Conservation (phyloP, 2,113 vertebrate species). For the Centropus bengalensis region DNA sequence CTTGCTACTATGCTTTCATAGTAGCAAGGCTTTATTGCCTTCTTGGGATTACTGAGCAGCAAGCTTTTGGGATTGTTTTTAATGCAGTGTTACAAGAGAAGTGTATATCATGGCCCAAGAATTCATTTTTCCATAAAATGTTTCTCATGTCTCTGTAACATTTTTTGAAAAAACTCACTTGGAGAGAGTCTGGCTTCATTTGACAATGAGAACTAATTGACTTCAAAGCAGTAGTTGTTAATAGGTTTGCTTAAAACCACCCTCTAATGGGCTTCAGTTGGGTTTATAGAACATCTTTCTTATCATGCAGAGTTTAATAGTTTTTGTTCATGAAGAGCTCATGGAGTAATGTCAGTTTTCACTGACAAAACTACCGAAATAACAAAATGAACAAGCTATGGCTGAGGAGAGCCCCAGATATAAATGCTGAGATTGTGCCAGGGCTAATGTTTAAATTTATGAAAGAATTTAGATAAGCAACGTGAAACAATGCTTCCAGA, state of each 20-base stretch:
- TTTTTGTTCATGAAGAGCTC: conserved; percentile 11
- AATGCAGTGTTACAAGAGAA: background rate
- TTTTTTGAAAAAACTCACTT: background rate
- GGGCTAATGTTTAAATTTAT: conserved; percentile 34
- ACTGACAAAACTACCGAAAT: conserved; percentile 35
- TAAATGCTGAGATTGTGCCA: conserved; percentile 39
- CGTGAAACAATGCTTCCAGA: conserved; percentile 48
- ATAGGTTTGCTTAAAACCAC: background rate
- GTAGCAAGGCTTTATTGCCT: background rate
- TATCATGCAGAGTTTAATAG: conserved; percentile 2
- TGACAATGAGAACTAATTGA: background rate
- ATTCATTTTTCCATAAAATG: background rate
- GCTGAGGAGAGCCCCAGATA: conserved; percentile 30
- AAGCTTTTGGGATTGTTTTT: background rate
- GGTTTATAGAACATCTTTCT: conserved; percentile 31
- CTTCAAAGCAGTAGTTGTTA: background rate
- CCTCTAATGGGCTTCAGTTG: conserved; percentile 7
- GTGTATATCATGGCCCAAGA: background rate
- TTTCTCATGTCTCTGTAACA: background rate
- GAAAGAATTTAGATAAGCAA: conserved; percentile 61
- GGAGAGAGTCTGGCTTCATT: background rate
- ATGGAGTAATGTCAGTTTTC: conserved; percentile 29
- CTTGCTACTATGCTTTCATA: background rate
- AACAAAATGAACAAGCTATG: conserved; percentile 31
- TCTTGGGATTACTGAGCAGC: rapidly evolving